Conservation (phyloP, 2,888 invertebrate species). For the Sinopyrophorus schimmeli region DNA sequence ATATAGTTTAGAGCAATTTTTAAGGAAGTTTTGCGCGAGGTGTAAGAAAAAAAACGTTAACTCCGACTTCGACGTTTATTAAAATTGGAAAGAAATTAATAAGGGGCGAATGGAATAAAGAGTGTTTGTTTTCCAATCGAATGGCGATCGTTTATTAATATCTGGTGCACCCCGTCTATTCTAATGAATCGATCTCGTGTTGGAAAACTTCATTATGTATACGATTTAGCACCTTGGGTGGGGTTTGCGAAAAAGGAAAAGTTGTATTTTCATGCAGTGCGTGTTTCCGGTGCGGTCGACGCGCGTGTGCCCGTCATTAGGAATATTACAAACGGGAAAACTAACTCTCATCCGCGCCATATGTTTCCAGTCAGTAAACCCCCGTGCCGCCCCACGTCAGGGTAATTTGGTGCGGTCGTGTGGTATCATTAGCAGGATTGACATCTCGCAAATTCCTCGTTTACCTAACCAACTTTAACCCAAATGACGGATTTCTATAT, state of each 20-base stretch:
- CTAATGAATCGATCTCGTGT: constrained; percentile 25
- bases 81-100: constrained; percentile 24
- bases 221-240: constrained; percentile 27
- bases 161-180: constrained; percentile 22
- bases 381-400: constrained; percentile 37
- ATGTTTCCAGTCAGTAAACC: constrained; percentile 52
- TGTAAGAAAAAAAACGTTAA: too few species aligned
- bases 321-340: constrained; percentile 59
- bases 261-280: constrained; percentile 55
- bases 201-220: constrained; percentile 35
- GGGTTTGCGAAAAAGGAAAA: constrained; percentile 40
- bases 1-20: too few species aligned
- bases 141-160: constrained; percentile 37
- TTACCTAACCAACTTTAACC: constrained; percentile 44
- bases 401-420: constrained; percentile 57
- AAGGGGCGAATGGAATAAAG: constrained; percentile 16
- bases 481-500: constrained; percentile 27
- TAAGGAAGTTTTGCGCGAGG: too few species aligned
- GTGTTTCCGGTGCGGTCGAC: constrained; percentile 44
- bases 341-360: constrained; percentile 56
- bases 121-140: constrained; percentile 32
- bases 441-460: constrained; percentile 53
- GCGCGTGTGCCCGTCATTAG: constrained; percentile 57
- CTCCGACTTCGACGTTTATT: too few species aligned
- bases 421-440: constrained; percentile 59